phyloP scores from a whole-genome alignment of 2,888 invertebrate genomes.

The Dynastes tityus region DNA sequence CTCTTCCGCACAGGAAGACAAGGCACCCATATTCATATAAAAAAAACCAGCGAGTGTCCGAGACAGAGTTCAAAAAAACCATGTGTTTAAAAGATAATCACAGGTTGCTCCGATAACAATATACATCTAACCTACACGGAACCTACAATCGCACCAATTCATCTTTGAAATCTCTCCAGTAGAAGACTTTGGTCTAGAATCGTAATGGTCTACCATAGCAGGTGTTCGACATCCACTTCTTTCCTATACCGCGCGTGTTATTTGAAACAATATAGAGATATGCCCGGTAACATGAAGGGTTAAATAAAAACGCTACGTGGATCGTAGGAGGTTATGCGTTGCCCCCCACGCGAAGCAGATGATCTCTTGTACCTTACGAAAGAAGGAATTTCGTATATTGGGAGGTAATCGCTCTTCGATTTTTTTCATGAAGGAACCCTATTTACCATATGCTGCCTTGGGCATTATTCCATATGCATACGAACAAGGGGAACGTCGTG shows the following conservation, averaged over 20 bases:
- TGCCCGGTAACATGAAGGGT: no score
- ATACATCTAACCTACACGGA: background rate
- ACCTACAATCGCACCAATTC: background rate
- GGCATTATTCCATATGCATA: no score
- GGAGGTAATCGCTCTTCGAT: no score
- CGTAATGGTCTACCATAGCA: constrained; percentile 54
- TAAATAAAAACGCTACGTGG: no score
- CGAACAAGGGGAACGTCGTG: background rate
- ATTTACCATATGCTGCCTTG: constrained; percentile 41
- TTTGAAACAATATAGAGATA: constrained; percentile 56
- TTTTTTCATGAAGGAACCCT: background rate
- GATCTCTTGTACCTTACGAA: background rate
- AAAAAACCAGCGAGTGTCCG: constrained; percentile 54
- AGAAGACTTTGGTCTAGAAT: background rate
- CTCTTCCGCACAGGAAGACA: background rate
- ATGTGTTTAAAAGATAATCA: constrained; percentile 56
- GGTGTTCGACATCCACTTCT: constrained; percentile 54
- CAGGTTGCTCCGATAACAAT: constrained; percentile 52
- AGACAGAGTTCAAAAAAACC: constrained; percentile 53
- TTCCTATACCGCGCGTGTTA: constrained; percentile 27
- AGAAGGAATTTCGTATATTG: no score
- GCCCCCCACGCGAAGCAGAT: background rate
- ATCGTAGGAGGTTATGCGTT: background rate
- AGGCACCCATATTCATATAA: background rate
- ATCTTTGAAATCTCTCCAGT: background rate